phyloP scores from a whole-genome alignment of 2,888 invertebrate species.

The Pogonocherus hispidulus region DNA sequence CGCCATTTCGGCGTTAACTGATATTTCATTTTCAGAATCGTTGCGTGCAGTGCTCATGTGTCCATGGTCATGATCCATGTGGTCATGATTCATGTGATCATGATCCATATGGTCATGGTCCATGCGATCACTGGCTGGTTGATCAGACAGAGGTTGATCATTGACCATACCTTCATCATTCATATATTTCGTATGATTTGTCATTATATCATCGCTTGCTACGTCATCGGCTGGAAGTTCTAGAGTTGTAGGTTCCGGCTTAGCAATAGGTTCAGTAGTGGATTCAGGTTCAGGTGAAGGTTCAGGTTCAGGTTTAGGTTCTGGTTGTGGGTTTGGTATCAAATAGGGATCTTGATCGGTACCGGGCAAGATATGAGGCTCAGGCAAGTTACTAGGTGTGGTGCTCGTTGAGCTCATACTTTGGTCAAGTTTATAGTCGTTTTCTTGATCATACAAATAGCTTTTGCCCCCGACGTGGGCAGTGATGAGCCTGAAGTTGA shows the following conservation, averaged over 20 bases:
- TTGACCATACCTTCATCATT: neutral
- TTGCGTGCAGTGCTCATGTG: neutral
- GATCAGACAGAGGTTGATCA: neutral
- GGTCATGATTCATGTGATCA: slow-evolving; percentile 13
- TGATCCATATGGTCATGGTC: slow-evolving; percentile 17
- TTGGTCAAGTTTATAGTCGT: slow-evolving; percentile 46
- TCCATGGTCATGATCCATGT: neutral
- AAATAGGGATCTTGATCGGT: slow-evolving; percentile 49
- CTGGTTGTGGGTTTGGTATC: slow-evolving; percentile 44
- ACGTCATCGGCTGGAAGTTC: slow-evolving; percentile 25
- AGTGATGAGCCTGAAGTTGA: slow-evolving; percentile 79
- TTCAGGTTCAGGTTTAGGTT: slow-evolving; percentile 35
- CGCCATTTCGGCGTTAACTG: slow-evolving; percentile 3
- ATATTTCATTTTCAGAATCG: neutral
- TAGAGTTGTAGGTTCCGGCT: slow-evolving; percentile 38
- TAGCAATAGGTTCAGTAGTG: slow-evolving; percentile 30
- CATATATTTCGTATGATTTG: slow-evolving; percentile 6
- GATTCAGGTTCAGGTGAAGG: slow-evolving; percentile 36
- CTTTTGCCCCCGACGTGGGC: slow-evolving; percentile 75
- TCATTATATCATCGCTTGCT: slow-evolving; percentile 1
- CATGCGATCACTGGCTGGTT: neutral
- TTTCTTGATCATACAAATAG: slow-evolving; percentile 73
- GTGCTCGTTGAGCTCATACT: slow-evolving; percentile 26
- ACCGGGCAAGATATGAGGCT: slow-evolving; percentile 39
- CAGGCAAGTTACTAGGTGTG: slow-evolving; percentile 16